These are phyloP conservation scores for Lanistes nyassanus DNA, from an alignment of 1,140 invertebrate genomes.

Conservation along the genomic window DNA sequence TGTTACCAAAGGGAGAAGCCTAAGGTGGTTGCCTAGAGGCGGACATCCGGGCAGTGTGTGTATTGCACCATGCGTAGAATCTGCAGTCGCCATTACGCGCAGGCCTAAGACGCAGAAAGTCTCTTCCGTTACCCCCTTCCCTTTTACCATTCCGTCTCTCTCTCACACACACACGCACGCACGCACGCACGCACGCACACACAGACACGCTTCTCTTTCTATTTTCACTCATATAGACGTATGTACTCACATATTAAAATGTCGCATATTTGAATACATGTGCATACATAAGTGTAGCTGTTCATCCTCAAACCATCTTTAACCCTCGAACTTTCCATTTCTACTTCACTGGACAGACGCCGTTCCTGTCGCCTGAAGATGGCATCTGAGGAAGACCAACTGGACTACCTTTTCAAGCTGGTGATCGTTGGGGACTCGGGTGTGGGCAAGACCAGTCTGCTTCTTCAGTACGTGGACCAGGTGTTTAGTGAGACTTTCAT, in stretches of 20 bases:
- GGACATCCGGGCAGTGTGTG: too few relatives aligned
- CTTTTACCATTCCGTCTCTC: neutral
- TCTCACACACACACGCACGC: neutral
- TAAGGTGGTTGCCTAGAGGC: neutral
- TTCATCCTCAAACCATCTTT: neutral
- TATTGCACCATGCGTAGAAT: neutral
- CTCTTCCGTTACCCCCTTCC: too few relatives aligned
- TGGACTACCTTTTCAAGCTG: constrained; percentile 21
- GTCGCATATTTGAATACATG: neutral
- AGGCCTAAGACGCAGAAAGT: neutral
- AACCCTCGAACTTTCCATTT: too few relatives aligned
- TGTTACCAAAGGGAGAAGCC: too few relatives aligned
- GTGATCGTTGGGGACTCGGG: constrained; percentile 87
- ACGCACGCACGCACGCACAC: constrained; percentile 1
- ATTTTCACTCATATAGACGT: too few relatives aligned
- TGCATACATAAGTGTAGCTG: neutral
- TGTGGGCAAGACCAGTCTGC: constrained; percentile 86
- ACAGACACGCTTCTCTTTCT: too few relatives aligned
- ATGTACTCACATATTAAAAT: neutral
- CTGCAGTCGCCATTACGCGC: too few relatives aligned
- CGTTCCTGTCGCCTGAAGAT: neutral
- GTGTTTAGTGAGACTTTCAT: constrained; percentile 21
- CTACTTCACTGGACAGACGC: neutral
- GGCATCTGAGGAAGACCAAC: neutral
- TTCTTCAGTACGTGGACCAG: constrained; percentile 76